Conservation (phyloP, 2,113 vertebrate genomes). For the Rafetus swinhoei region DNA sequence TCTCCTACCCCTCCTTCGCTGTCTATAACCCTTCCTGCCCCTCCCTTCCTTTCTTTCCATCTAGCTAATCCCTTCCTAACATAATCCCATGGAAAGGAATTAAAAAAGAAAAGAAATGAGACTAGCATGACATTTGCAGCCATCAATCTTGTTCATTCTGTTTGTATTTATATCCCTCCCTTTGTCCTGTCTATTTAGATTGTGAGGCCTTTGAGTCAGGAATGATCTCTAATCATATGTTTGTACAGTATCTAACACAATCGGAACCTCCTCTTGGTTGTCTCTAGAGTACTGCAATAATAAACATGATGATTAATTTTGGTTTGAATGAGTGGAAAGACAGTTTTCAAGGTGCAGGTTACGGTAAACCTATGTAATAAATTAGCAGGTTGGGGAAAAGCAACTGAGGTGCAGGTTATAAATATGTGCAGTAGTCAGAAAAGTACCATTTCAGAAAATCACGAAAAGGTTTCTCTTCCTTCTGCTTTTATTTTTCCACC, state of each 20-base stretch:
- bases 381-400: background rate
- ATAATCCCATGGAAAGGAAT: background rate
- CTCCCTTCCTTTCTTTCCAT: background rate
- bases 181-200: background rate
- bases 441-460: background rate
- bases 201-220: background rate
- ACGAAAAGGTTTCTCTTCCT: background rate
- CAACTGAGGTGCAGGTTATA: background rate
- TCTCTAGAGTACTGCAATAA: background rate
- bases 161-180: background rate
- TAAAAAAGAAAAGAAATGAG: background rate
- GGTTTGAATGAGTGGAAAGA: background rate
- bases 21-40: background rate
- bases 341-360: background rate
- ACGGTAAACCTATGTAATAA: background rate
- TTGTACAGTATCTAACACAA: background rate
- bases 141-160: background rate
- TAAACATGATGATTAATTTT: background rate
- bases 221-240: background rate
- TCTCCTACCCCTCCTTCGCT: background rate
- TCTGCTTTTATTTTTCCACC: background rate
- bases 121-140: background rate
- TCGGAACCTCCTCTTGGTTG: background rate
- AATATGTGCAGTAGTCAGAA: background rate
- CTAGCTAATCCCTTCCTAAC: background rate